These are phyloP conservation scores for Galbula dea DNA, from an alignment of 2,113 vertebrate genomes.

Conservation along the genomic window DNA sequence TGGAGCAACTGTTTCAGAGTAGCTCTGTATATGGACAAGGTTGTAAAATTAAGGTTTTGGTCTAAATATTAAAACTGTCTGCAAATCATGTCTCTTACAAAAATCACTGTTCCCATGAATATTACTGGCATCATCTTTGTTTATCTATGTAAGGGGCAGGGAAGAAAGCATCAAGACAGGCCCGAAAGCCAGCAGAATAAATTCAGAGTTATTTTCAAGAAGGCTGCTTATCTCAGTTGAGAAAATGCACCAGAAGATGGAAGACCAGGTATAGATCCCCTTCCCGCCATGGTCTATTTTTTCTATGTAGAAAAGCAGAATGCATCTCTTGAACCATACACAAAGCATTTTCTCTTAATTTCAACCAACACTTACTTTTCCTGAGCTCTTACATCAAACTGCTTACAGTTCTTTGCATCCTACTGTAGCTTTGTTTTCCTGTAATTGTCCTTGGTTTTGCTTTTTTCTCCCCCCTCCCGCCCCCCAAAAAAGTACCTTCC, in stretches of 20 bases:
- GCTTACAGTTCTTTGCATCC: slow-evolving; percentile 18
- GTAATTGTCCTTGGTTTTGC: slow-evolving; percentile 33
- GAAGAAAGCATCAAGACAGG: not conserved
- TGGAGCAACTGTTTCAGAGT: not conserved
- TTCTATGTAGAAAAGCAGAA: not conserved
- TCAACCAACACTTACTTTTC: not conserved
- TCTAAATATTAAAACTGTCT: slow-evolving; percentile 2
- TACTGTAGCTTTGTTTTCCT: slow-evolving; percentile 50
- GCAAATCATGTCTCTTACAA: not conserved
- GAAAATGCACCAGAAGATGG: not conserved
- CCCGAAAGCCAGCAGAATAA: slow-evolving; percentile 10
- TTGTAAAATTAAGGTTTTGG: not conserved
- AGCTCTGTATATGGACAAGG: not conserved
- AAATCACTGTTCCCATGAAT: not conserved
- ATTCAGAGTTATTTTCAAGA: not conserved
- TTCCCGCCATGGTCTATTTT: not conserved
- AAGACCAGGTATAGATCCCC: not conserved
- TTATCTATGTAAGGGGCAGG: not conserved
- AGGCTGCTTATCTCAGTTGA: not conserved
- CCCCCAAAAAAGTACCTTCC: not conserved
- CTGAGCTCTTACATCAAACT: not conserved
- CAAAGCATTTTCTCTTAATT: not conserved
- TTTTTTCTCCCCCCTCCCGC: not conserved
- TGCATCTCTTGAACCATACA: not conserved
- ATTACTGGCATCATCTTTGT: not conserved